phyloP scores from a whole-genome alignment of 2,888 invertebrate species.

The Phoenoteleia sp. region DNA sequence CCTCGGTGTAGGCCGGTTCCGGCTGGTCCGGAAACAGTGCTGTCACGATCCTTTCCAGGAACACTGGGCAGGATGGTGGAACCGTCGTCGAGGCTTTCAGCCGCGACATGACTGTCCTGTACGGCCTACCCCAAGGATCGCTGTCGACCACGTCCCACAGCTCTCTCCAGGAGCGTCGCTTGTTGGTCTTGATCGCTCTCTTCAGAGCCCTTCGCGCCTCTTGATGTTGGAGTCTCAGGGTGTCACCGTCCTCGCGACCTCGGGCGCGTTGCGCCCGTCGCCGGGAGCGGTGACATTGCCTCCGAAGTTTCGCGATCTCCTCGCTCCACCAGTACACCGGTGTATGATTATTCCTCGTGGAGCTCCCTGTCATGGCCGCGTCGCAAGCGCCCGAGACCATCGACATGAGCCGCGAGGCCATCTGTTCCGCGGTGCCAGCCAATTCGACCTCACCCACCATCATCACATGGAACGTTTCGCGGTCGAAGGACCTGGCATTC shows the following conservation, averaged over 20 bases:
- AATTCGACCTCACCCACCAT: not conserved
- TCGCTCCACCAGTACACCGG: not conserved
- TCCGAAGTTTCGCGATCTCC: not conserved
- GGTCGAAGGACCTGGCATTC: not conserved
- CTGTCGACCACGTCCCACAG: too few relatives aligned
- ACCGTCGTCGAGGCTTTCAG: too few relatives aligned
- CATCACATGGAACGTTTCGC: not conserved
- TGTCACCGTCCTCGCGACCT: too few relatives aligned
- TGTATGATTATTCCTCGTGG: not conserved
- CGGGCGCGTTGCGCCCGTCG: too few relatives aligned
- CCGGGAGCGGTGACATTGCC: too few relatives aligned
- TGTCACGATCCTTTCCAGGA: not conserved
- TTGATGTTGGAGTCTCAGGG: too few relatives aligned
- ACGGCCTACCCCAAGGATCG: too few relatives aligned
- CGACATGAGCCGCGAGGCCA: not conserved
- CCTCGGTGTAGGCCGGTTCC: not conserved
- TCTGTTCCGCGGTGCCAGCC: not conserved
- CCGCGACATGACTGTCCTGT: too few relatives aligned
- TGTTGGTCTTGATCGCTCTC: too few relatives aligned
- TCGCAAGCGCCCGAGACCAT: not conserved
- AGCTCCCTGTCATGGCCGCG: not conserved
- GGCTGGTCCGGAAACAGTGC: not conserved
- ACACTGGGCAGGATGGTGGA: conserved; percentile 25
- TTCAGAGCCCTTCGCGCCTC: too few relatives aligned
- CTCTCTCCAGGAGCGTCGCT: too few relatives aligned